Base-by-base conservation (phyloP, 1,140 invertebrate genomes). In the Pararge aegeria region DNA sequence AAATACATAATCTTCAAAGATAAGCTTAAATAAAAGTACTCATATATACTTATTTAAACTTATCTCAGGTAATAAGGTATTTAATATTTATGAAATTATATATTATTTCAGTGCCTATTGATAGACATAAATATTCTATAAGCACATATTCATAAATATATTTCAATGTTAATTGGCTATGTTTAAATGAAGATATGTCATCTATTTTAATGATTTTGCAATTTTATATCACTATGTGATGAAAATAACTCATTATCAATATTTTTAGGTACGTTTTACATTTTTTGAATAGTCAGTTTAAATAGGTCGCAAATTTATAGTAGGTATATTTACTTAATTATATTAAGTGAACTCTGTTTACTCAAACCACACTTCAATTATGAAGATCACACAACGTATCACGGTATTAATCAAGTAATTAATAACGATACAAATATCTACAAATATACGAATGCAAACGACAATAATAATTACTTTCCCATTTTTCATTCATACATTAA, bases 161-260 rank as follows among this genome's bases (percentile, higher is more conserved):
- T 55, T 61, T 50, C 54, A 55, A 24, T 30, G 48, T 16, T 50
- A 50, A n/a, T n/a, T 62, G 48, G 54, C 21, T 44, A 50, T 62
- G 48, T 69, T 69, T 68, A 80, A 80, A 77, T 68, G 72, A 83
- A 83, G 77, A 81, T 85, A 85, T 77, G 76, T 77, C 68, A 61
- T 48, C 70, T 75, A 74, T 73, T 55, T 71, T 70, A 63, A 70
- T 68, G 73, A 62, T 49, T 77, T 44, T 50, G 48, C 59, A 46
- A 58, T 70, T 79, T 80, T 75, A 70, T 66, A 85, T 85, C 78
- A 85, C 82, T 80, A 82, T 55, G 82, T 85, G 80, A 85, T 78
- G 64, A 74, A 24, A 24, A 68, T 40, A 61, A 54, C 58, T 53
- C 58, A 60, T 60, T 27, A 29, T 49, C 44, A 49, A 27, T 27